phyloP scores from a whole-genome alignment of 53 echinoderm and acorn worm species.

The Glandiceps talaboti region DNA sequence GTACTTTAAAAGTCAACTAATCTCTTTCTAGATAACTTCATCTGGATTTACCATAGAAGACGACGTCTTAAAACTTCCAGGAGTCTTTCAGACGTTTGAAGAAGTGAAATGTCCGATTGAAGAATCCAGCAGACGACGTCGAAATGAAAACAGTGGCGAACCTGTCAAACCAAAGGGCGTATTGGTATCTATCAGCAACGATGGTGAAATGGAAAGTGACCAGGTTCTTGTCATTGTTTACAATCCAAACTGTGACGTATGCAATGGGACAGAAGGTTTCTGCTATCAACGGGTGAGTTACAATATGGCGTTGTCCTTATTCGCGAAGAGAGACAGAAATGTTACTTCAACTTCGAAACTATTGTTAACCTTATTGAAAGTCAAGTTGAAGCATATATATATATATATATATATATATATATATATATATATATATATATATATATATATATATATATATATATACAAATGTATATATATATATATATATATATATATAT shows the following conservation, averaged over 20 bases:
- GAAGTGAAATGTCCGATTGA: not conserved
- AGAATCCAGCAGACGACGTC: not conserved
- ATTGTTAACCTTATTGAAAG: no score
- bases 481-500: no score
- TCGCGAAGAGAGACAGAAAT: no score
- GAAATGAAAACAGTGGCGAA: not conserved
- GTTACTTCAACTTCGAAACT: no score
- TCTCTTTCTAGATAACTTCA: not conserved
- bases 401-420: no score
- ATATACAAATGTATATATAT: no score
- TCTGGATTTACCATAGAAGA: not conserved
- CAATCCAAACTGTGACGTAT: not conserved
- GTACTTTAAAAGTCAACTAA: no score
- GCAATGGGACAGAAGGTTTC: not conserved
- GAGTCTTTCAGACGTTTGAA: not conserved
- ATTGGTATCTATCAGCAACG: not conserved
- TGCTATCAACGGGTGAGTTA: not conserved
- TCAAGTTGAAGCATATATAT: no score
- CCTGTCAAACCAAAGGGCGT: not conserved
- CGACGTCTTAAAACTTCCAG: not conserved
- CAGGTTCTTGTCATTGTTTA: not conserved
- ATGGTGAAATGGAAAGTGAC: not conserved
- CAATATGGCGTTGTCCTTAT: no score
- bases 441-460: no score
- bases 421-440: no score